Base-by-base conservation (phyloP, 2,113 vertebrate species). In the Poecilia latipinna region DNA sequence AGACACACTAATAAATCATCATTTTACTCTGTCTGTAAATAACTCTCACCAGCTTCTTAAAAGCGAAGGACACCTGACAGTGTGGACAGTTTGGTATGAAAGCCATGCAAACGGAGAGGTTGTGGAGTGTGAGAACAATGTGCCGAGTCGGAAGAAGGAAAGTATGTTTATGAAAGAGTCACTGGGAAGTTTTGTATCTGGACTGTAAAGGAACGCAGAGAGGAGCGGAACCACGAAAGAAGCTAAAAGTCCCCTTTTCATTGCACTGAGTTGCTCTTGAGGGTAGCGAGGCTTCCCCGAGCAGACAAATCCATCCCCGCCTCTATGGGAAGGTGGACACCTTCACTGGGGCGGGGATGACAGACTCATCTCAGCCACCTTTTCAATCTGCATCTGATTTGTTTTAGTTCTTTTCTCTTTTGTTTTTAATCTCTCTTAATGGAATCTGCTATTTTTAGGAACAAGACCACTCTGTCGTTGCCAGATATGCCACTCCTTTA, bases 181-280 rank as follows among this genome's bases (percentile, higher is more conserved):
- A 35, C 44, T 73, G 70, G 42, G 77, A 85, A 60, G 85, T 88
- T 19, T 80, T 57, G 75, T 64, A 35, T 68, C 35, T 19, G 75
- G 77, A 86, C 77, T 68, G 75, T 78, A 1, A 12, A 68, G 32
- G 75, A 79, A 62, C 3, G 17, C 22, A 57, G 71, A 78, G 64
- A 89, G 39, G 37, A 88, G 65, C 26, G 26, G 83, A 84, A 82
- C 69, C 79, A 81, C 35, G 29, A 75, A 87, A 82, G 79, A 91
- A 86, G 87, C 79, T 78, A 57, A 60, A 85, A 77, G 68, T 82
- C 77, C 72, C 74, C 66, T 86, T 84, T 78, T 74, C 35, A 86
- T 92, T 93, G 91, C 92, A 92, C 91, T 93, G 91, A 93, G 80
- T 82, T 68, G 61, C 72, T 66, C 28, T 4, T 29, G 62, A 72